A percentile compares a stretch with the other conserved stretches of the same genome.
Evolutionary conservation across 2,797 vertebrate species (phyloP).

Genomic region (Pitangus sulphuratus): DNA sequence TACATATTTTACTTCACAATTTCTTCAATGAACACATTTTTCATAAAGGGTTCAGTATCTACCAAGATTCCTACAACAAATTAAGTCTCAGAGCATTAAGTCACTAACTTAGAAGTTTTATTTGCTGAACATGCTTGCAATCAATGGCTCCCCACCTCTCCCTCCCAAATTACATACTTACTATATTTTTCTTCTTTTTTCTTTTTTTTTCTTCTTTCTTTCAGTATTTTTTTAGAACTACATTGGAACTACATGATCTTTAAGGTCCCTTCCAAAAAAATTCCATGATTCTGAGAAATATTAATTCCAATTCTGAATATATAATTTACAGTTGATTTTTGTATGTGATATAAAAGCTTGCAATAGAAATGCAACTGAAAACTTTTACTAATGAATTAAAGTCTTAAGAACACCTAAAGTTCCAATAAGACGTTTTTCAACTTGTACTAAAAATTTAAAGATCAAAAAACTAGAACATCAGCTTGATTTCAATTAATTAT

Average conservation of each 20-base stretch:
- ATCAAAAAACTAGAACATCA: not conserved
- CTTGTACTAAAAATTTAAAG: not conserved
- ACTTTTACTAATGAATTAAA: not conserved
- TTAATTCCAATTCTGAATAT: not conserved
- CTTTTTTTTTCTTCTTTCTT: not conserved
- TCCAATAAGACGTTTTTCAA: not conserved
- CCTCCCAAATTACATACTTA: not conserved
- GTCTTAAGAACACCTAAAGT: not conserved
- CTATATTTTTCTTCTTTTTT: not conserved
- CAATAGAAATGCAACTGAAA: not conserved
- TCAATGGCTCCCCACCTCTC: not conserved
- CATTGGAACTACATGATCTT: not conserved
- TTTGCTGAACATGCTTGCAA: not conserved
- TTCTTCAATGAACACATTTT: not conserved
- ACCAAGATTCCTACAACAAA: not conserved
- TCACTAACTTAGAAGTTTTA: not conserved
- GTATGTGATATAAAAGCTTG: not conserved
- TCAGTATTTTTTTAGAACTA: not conserved
- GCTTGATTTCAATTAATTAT: not conserved
- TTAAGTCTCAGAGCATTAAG: not conserved
- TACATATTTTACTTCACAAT: not conserved
- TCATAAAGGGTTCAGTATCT: not conserved
- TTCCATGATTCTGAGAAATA: not conserved
- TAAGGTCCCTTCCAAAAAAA: not conserved
- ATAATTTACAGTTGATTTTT: not conserved